These are phyloP conservation scores for Leptinotarsa rubiginosa DNA, from an alignment of 2,888 invertebrate species.

Conservation along the genomic window DNA sequence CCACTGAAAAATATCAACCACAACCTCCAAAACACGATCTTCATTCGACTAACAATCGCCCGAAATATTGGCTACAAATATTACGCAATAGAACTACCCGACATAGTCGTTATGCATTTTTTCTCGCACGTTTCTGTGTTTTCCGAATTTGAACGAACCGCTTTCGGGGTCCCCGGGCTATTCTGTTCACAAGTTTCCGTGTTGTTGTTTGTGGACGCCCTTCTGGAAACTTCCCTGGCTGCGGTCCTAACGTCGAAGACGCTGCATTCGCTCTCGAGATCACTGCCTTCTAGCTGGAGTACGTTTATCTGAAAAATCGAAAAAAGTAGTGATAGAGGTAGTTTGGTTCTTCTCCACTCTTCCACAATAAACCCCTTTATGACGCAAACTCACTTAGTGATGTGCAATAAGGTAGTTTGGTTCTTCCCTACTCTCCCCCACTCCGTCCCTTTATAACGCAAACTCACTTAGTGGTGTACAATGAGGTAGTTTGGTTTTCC, in stretches of 20 bases:
- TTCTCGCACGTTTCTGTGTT: constrained; percentile 70
- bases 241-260: constrained; percentile 72
- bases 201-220: constrained; percentile 69
- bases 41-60: constrained; percentile 27
- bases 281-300: constrained; percentile 72
- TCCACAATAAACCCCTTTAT: too few species aligned
- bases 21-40: constrained; percentile 32
- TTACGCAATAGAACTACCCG: constrained; percentile 72
- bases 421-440: too few species aligned
- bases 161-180: constrained; percentile 63
- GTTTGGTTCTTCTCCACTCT: neutral
- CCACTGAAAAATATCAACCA: constrained; percentile 32
- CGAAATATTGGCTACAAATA: constrained; percentile 51
- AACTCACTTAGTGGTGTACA: too few species aligned
- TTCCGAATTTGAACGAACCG: constrained; percentile 69
- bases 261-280: constrained; percentile 73
- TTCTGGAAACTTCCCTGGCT: constrained; percentile 62
- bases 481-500: too few species aligned
- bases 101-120: constrained; percentile 71
- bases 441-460: too few species aligned
- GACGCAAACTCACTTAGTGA: too few species aligned
- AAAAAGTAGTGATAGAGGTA: neutral
- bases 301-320: constrained; percentile 60
- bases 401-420: too few species aligned
- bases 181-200: constrained; percentile 55